phyloP scores from a whole-genome alignment of 2,113 vertebrate genomes.

The Chaetorhynchus papuensis region DNA sequence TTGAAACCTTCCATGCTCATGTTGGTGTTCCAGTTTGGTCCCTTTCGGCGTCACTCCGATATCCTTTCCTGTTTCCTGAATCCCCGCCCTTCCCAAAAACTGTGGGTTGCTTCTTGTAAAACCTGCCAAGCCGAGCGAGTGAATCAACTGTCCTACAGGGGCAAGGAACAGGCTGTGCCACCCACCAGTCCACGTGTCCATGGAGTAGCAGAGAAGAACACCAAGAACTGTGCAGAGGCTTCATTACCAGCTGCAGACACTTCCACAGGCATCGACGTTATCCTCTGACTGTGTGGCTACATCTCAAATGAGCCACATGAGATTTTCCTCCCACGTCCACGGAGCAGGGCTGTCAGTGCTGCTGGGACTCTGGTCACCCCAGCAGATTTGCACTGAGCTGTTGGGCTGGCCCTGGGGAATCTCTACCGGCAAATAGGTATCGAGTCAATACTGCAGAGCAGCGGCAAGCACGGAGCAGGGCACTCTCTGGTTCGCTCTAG shows the following conservation, averaged over 20 bases:
- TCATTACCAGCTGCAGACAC: background rate
- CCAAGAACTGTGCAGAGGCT: background rate
- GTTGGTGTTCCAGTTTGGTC: background rate
- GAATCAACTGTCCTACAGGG: background rate
- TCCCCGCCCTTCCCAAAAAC: background rate
- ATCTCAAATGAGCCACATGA: background rate
- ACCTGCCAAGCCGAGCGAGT: background rate
- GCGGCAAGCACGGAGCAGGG: background rate
- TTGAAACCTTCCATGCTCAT: background rate
- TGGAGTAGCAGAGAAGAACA: background rate
- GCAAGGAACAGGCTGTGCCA: constrained; percentile 29
- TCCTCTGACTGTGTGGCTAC: background rate
- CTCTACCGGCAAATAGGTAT: background rate
- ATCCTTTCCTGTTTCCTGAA: background rate
- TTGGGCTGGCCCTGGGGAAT: background rate
- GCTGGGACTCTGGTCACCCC: background rate
- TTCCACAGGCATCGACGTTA: background rate
- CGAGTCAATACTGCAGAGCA: background rate
- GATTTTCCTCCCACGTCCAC: background rate
- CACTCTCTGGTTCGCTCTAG: background rate
- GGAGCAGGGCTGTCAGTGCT: background rate
- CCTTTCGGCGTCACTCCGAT: rapidly evolving
- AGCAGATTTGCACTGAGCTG: background rate
- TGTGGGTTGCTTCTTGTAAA: background rate
- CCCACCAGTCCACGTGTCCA: background rate